These are phyloP conservation scores for Andrena trimmerana DNA, from an alignment of 2,888 invertebrate genomes.

Conservation along the genomic window DNA sequence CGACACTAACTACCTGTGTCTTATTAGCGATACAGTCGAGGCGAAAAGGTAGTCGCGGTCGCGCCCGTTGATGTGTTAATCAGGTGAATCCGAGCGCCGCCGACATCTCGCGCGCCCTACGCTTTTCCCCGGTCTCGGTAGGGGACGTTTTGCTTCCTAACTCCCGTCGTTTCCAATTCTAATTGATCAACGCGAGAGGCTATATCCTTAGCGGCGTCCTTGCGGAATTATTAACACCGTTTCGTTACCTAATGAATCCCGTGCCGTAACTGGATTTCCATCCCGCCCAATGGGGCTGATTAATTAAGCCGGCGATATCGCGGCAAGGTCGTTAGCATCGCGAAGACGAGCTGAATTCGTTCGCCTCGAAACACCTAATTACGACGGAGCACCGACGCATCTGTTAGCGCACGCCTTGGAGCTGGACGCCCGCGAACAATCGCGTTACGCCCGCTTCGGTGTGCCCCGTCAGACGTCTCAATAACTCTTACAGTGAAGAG, in stretches of 20 bases:
- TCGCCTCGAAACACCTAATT: conserved; percentile 37
- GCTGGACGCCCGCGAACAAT: neutral
- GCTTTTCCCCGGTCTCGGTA: conserved; percentile 18
- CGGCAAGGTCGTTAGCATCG: conserved; percentile 41
- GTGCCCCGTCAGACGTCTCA: neutral
- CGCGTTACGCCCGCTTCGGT: neutral
- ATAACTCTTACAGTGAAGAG: neutral
- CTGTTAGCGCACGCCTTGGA: neutral
- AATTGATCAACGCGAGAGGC: neutral
- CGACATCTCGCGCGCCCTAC: conserved; percentile 20
- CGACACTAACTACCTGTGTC: conserved; percentile 83
- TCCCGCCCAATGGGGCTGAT: neutral
- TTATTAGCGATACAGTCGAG: conserved; percentile 84
- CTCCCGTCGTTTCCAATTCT: neutral
- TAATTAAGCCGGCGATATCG: conserved; percentile 36
- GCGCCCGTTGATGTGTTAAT: conserved; percentile 79
- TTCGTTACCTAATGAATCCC: conserved; percentile 16
- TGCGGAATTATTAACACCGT: conserved; percentile 12
- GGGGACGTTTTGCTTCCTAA: neutral
- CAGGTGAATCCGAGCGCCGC: conserved; percentile 66
- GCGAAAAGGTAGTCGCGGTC: conserved; percentile 80
- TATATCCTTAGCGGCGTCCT: neutral
- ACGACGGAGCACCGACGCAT: neutral
- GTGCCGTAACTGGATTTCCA: conserved; percentile 6
- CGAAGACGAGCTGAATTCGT: conserved; percentile 17